Conservation (phyloP, 2,888 invertebrate genomes). For the Portevinia maculata region DNA sequence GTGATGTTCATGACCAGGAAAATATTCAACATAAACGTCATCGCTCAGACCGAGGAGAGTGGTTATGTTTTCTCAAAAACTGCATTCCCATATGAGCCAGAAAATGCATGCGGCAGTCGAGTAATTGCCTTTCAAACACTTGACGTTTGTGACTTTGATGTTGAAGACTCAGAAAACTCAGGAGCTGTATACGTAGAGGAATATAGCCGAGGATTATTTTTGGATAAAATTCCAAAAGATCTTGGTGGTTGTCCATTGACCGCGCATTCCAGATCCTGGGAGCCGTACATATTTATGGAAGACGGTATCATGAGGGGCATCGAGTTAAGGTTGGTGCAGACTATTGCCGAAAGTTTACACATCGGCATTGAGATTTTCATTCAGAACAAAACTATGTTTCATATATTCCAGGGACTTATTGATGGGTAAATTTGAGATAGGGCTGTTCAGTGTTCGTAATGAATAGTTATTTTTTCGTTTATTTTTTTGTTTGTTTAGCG, state of each 20-base stretch:
- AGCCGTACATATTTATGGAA: conserved; percentile 79
- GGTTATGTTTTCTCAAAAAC: conserved; percentile 78
- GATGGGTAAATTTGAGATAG: conserved; percentile 77
- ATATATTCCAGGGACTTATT: conserved; percentile 79
- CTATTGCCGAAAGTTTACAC: conserved; percentile 79
- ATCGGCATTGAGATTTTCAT: conserved; percentile 78
- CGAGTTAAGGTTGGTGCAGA: conserved; percentile 80
- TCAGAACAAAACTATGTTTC: conserved; percentile 79
- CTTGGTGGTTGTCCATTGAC: conserved; percentile 80
- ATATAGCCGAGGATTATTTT: conserved; percentile 76
- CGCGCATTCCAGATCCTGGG: conserved; percentile 80
- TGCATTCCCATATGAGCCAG: conserved; percentile 81
- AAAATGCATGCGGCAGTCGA: conserved; percentile 80
- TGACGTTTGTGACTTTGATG: conserved; percentile 78
- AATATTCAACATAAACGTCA: conserved; percentile 80
- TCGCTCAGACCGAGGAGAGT: conserved; percentile 78
- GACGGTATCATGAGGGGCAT: conserved; percentile 77
- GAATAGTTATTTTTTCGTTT: neutral
- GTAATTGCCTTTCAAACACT: conserved; percentile 78
- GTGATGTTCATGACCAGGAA: conserved; percentile 79
- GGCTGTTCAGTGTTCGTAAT: neutral
- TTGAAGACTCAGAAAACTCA: conserved; percentile 25
- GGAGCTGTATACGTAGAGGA: conserved; percentile 74
- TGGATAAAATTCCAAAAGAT: conserved; percentile 80
- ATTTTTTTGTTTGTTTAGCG: conserved; percentile 70